phyloP scores from a whole-genome alignment of 2,797 vertebrate genomes.

The Sparus aurata region DNA sequence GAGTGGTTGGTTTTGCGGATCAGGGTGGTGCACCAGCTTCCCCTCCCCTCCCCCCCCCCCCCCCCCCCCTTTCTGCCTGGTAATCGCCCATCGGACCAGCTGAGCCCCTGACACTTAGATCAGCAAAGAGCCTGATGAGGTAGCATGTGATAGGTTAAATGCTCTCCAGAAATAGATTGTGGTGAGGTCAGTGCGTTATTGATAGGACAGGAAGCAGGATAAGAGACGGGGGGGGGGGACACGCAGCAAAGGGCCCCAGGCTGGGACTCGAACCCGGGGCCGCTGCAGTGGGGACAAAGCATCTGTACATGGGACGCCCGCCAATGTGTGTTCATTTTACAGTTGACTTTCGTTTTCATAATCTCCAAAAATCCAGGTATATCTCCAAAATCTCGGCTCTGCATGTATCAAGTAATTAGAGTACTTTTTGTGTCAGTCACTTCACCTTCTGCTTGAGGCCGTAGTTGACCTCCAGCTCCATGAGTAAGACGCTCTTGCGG shows the following conservation, averaged over 20 bases:
- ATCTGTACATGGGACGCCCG: no score
- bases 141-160: background rate
- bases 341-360: no score
- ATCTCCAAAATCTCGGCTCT: background rate
- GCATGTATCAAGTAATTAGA: background rate
- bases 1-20: constrained; percentile 54
- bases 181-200: background rate
- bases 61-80: constrained; percentile 2
- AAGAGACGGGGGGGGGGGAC: no score
- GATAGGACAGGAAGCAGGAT: no score
- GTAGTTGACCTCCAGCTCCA: constrained; percentile 99
- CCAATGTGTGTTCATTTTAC: no score
- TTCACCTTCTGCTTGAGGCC: constrained; percentile 98
- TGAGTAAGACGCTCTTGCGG: constrained; percentile 96
- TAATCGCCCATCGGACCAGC: constrained; percentile 45
- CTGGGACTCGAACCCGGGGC: no score
- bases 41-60: background rate
- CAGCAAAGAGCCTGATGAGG: constrained; percentile 40
- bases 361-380: background rate
- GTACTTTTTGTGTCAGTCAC: background rate
- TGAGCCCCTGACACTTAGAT: constrained; percentile 35
- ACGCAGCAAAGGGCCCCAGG: no score
- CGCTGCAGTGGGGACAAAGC: no score
- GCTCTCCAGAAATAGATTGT: background rate
- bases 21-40: constrained; percentile 21